Conservation (phyloP, 2,113 vertebrate species). For the Corythornis vintsioides region DNA sequence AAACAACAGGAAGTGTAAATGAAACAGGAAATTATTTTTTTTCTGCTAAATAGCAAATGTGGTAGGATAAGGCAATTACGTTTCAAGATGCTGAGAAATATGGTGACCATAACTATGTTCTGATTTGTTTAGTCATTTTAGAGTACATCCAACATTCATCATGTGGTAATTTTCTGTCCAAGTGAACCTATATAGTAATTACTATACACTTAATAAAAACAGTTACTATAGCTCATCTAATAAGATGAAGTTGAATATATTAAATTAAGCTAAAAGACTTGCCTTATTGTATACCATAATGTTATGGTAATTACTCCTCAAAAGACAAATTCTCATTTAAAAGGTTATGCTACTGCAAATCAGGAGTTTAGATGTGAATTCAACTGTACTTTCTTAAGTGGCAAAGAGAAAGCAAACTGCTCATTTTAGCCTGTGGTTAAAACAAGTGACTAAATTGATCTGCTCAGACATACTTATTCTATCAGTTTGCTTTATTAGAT, state of each 20-base stretch:
- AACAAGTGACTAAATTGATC: not conserved
- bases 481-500: not conserved
- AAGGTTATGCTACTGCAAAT: not conserved
- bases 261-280: not conserved
- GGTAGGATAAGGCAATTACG: not conserved
- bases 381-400: not conserved
- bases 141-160: not conserved
- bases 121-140: not conserved
- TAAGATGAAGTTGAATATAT: not conserved
- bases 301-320: not conserved
- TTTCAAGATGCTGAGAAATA: not conserved
- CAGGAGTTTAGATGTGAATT: not conserved
- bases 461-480: not conserved
- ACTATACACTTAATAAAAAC: not conserved
- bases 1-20: not conserved
- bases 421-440: not conserved
- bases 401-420: not conserved
- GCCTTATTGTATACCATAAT: not conserved
- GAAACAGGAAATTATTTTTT: not conserved
- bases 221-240: not conserved
- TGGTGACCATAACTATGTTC: not conserved
- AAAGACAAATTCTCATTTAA: not conserved
- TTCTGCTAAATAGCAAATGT: not conserved
- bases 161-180: not conserved
- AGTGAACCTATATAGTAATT: not conserved